Evolutionary conservation across 2,888 invertebrate species (phyloP).

Genomic region (Drosophila mulleri): DNA sequence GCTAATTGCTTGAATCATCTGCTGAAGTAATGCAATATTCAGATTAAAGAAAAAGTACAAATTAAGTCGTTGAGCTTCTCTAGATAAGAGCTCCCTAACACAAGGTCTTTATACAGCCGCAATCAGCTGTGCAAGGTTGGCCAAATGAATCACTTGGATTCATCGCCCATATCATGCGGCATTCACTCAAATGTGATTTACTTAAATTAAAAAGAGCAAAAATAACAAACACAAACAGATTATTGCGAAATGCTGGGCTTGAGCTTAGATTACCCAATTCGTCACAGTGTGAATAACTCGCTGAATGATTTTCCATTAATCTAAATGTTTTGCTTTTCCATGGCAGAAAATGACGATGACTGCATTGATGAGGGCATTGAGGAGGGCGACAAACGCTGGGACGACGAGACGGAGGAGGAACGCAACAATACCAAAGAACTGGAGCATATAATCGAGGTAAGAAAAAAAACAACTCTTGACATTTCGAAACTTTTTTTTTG

Average conservation of each 20-base stretch:
- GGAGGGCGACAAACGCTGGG: slow-evolving; percentile 87
- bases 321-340: slow-evolving; percentile 2
- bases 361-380: slow-evolving; percentile 95
- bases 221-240: not conserved
- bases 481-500: slow-evolving; percentile 53
- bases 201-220: not conserved
- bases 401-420: slow-evolving; percentile 87
- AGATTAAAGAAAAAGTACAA: slow-evolving; percentile 8
- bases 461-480: slow-evolving; percentile 55
- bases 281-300: slow-evolving; percentile 32
- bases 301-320: slow-evolving; percentile 18
- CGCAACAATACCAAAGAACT: slow-evolving; percentile 85
- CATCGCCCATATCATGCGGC: not conserved
- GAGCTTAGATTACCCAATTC: slow-evolving; percentile 35
- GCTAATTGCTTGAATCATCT: no score
- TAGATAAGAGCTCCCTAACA: slow-evolving; percentile 23
- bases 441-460: slow-evolving; percentile 85
- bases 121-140: slow-evolving; percentile 26
- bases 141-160: slow-evolving; percentile 38
- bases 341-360: slow-evolving; percentile 92
- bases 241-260: slow-evolving; percentile 13
- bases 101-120: slow-evolving; percentile 4
- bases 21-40: slow-evolving; percentile 3
- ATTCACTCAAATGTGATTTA: slow-evolving; percentile 12
- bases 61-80: slow-evolving; percentile 12